Conservation (phyloP, 2,888 invertebrate species). For the Seladonia tumulorum region DNA sequence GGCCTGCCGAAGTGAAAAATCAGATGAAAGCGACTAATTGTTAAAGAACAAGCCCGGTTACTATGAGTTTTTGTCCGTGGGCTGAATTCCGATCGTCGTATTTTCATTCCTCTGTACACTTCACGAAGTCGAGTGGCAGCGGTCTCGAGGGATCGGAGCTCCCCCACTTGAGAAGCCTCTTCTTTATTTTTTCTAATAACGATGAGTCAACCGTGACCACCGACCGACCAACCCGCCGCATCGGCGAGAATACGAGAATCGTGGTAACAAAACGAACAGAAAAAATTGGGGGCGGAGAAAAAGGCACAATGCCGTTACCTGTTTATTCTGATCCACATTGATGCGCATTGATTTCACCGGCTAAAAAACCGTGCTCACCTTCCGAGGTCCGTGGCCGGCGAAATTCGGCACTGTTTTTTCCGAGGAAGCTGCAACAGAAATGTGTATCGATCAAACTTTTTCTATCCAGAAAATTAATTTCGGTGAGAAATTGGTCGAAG, state of each 20-base stretch:
- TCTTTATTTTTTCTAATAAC: conserved; percentile 54
- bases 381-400: not conserved
- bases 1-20: not conserved
- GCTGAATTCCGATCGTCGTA: not conserved
- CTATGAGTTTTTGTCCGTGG: not conserved
- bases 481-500: not conserved
- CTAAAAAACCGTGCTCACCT: not conserved
- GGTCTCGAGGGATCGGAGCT: conserved; percentile 27
- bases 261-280: conserved; percentile 39
- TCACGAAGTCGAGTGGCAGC: conserved; percentile 37
- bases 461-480: not conserved
- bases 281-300: conserved; percentile 16
- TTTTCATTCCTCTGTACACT: conserved; percentile 30
- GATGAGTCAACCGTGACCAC: conserved; percentile 43
- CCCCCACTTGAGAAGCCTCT: conserved; percentile 27
- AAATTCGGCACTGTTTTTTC: not conserved
- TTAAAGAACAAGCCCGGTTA: not conserved
- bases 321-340: conserved; percentile 34
- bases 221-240: not conserved
- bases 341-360: conserved; percentile 13
- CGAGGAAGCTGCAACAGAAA: not conserved
- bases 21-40: not conserved
- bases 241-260: conserved; percentile 30
- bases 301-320: conserved; percentile 29
- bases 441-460: not conserved